Base-by-base conservation (phyloP, 2,797 vertebrate species). In the Octomys mimax region DNA sequence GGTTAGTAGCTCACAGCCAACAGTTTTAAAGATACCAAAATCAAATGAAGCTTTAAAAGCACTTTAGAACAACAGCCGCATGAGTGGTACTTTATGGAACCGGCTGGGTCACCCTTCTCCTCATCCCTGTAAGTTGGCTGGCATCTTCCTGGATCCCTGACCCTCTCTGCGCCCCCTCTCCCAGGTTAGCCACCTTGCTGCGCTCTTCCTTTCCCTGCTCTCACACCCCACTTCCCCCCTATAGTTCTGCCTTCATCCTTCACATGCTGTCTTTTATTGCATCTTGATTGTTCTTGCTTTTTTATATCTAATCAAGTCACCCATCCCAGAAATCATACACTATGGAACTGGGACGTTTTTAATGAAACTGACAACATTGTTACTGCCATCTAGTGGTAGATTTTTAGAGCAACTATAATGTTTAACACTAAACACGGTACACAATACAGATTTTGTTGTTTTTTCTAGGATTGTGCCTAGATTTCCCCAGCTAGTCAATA, bases 321-420 rank as follows among this genome's bases (percentile, higher is more conserved):
- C 57, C 59, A 8, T 82, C 16, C 57, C 62, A 52, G 49, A 83
- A 77, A 7, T 62, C 46, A 26, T 75, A 1, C 21, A 8, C 83
- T 71, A 9, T 36, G 42, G 59, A 71, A 86, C 52, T 14, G 31
- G 79, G 39, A 24, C 6, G 54, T 46, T 26, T 33, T 0, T 64
- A 19, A 77, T 81, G 71, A 49, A 85, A 80, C 94, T 66, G 46
- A 28, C 31, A 96, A 57, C 91, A 93, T 97, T 80, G 83, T 68
- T 93, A 91, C 75, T 97, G 95, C 97, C 96, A 98, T 71, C 96
- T 98, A 90, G 93, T 93, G 96, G 95, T 82, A 4, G 11, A 71
- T 39, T 80, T 91, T 68, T 93, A 82, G 87, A 90, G 42, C 31
- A 36, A 16, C 5, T n/a, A 10, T 61, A 31, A 57, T 57, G 16